Evolutionary conservation across 2,113 vertebrate genomes (phyloP).

Genomic region (Bufo bufo): DNA sequence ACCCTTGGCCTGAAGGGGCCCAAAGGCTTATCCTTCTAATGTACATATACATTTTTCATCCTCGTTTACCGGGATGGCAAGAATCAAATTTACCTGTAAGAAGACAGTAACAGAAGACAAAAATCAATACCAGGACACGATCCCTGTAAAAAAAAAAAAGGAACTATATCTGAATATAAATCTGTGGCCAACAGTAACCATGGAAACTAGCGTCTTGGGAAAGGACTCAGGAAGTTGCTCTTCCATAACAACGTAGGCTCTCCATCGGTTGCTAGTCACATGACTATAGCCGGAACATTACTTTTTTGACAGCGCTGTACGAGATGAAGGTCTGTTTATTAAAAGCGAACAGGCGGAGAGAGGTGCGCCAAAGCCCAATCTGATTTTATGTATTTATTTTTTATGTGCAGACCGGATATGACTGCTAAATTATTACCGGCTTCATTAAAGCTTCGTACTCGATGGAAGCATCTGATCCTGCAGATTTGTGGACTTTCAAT

Average conservation of each 20-base stretch:
- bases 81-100: background rate
- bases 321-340: conserved; percentile 38
- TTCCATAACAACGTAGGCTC: background rate
- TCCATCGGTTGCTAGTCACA: background rate
- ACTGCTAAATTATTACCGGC: conserved; percentile 33
- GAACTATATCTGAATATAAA: background rate
- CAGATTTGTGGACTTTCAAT: conserved; percentile 43
- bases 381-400: conserved; percentile 34
- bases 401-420: conserved; percentile 44
- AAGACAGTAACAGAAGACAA: background rate
- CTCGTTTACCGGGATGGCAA: background rate
- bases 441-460: conserved; percentile 34
- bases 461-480: conserved; percentile 5
- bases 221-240: conserved; percentile 38
- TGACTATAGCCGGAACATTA: conserved; percentile 17
- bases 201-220: conserved; percentile 28
- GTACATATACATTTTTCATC: background rate
- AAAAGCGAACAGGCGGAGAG: background rate
- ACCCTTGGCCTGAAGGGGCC: too few relatives aligned
- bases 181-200: conserved; percentile 3
- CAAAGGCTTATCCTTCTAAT: too few relatives aligned
- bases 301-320: conserved; percentile 19
- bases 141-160: conserved; percentile 6
- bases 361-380: background rate
- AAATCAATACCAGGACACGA: conserved; percentile 12